These are phyloP conservation scores for Drosophila cyrtoloma DNA, from an alignment of 2,888 invertebrate genomes.

Conservation along the genomic window DNA sequence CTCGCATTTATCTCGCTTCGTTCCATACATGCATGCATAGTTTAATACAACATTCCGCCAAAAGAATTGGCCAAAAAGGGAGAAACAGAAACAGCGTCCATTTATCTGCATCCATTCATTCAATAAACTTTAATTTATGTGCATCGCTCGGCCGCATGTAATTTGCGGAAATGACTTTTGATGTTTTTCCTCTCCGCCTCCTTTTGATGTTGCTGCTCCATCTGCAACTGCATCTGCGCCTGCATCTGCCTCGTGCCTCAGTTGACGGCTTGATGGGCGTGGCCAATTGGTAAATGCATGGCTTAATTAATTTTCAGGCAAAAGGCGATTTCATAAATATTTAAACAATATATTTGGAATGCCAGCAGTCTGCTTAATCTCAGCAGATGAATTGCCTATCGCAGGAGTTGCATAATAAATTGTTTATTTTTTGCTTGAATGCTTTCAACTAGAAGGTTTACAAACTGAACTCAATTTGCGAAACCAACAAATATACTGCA, in stretches of 20 bases:
- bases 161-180: slow-evolving; percentile 77
- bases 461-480: background rate
- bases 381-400: background rate
- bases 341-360: slow-evolving; percentile 38
- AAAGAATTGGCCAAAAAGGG: background rate
- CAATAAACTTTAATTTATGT: slow-evolving; percentile 72
- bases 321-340: slow-evolving; percentile 64
- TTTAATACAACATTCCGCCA: slow-evolving; percentile 18
- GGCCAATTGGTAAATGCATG: slow-evolving; percentile 57
- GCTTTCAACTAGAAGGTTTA: background rate
- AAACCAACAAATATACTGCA: background rate
- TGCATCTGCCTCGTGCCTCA: background rate
- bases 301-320: slow-evolving; percentile 70
- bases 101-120: slow-evolving; percentile 35
- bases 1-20: slow-evolving; percentile 44
- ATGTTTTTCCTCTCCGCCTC: slow-evolving; percentile 29
- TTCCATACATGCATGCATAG: background rate
- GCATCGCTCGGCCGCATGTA: slow-evolving; percentile 53
- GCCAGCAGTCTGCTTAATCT: slow-evolving; percentile 1
- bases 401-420: slow-evolving; percentile 18
- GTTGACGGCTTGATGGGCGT: slow-evolving; percentile 34
- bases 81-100: background rate
- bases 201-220: background rate
- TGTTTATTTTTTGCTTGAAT: background rate
- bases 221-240: background rate